Conservation (phyloP, 2,888 invertebrate genomes). For the Sphaerophoria rueppellii region DNA sequence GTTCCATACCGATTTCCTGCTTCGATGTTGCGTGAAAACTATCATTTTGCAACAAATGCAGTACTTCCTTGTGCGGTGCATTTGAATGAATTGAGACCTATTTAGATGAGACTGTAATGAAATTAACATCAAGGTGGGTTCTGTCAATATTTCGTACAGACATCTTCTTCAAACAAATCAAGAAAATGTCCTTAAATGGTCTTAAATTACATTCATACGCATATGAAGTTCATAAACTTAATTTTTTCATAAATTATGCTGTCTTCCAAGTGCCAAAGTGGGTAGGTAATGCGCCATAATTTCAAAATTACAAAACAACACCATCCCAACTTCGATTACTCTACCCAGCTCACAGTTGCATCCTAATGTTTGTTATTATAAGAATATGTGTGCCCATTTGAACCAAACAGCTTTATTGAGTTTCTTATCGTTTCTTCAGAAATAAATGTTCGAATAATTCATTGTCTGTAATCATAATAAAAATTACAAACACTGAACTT, state of each 20-base stretch:
- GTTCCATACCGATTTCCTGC: conserved; percentile 17
- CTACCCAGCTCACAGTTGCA: not conserved
- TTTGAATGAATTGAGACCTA: too few species aligned
- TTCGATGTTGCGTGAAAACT: conserved; percentile 50
- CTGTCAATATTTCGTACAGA: too few species aligned
- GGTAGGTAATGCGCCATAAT: not conserved
- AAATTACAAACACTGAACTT: conserved; percentile 17
- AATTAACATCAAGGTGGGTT: too few species aligned
- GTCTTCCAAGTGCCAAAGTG: not conserved
- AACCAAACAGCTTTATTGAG: conserved; percentile 3
- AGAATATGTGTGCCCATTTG: not conserved
- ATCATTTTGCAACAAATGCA: conserved; percentile 38
- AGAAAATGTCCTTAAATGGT: too few species aligned
- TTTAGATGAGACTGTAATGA: too few species aligned
- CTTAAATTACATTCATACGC: too few species aligned
- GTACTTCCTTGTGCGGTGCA: conserved; percentile 4
- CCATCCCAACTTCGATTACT: not conserved
- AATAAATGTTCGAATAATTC: conserved; percentile 20
- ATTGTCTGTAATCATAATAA: conserved; percentile 12
- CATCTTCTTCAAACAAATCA: too few species aligned
- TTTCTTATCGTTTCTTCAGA: conserved; percentile 6
- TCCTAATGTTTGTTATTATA: not conserved
- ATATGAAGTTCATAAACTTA: not conserved
- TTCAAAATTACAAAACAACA: not conserved
- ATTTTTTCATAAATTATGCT: not conserved